Base-by-base conservation (phyloP, 53 echinoderm and acorn worm genomes). In the Pentamera pediparva region DNA sequence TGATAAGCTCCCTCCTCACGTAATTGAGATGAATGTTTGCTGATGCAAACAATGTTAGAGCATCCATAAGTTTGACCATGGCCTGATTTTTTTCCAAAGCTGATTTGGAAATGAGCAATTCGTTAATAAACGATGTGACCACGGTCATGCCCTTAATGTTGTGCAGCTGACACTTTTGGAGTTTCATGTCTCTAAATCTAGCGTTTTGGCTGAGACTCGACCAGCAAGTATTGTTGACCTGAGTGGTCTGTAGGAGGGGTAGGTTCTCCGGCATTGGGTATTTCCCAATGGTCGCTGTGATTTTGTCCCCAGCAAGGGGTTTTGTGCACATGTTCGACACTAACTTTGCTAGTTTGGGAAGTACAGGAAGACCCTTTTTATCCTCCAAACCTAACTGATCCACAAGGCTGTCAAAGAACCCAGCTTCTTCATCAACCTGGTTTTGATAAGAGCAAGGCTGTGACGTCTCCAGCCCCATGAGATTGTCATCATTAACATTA, bases 1-100 rank as follows among this genome's bases (percentile, higher is more conserved):
- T 40, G 5, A 47, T 69, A 5, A 69, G 32, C 27, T 69, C 70
- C 8, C 70, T 41, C 17, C 50, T 30, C 13, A 70, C 12, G 18
- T 32, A 0, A 43, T 70, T 70, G 1, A 70, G 32, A 7, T 18
- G 21, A 15, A 26, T 70, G 70, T 48, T 70, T 13, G 47, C 50
- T 1, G 43, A 29, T 6, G 48, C 51, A 19, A 47, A 48, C 15
- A 70, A 70, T 8, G 28, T 50, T 48, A 70, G 70, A 21, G 70
- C 51, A 70, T 70, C 70, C 30, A 50, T 70, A 17, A 70, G 17
- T n/a, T 70, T 50, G 17, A 32, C 37, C 51, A 70, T 70, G 26
- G 50, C 0, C 27, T 9, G 47, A 48, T 50, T 29, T 24, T 70
- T 70, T 7, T 47, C 48, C 4, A 24, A 5, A 21, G 15, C 32